Percentiles rank a stretch among this genome's conserved stretches.
Conservation (phyloP, 2,113 vertebrate species). For the Probosciger aterrimus region DNA sequence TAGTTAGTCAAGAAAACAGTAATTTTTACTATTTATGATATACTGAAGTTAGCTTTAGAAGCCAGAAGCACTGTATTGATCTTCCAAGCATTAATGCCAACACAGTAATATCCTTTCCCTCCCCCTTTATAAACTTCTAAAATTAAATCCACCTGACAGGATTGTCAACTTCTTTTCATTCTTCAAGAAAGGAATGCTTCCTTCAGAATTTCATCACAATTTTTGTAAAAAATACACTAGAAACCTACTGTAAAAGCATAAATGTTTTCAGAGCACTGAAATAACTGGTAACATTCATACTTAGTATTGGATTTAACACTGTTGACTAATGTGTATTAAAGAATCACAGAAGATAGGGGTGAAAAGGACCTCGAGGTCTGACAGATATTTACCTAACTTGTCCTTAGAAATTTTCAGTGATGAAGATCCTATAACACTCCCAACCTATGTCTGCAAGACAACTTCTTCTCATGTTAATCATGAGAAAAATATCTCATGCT, state of each 20-base stretch:
- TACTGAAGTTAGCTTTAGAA: not conserved
- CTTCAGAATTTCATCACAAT: not conserved
- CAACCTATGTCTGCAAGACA: not conserved
- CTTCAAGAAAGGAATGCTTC: not conserved
- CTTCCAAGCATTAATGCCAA: not conserved
- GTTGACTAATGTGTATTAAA: not conserved
- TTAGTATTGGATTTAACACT: not conserved
- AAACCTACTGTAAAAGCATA: not conserved
- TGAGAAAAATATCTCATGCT: not conserved
- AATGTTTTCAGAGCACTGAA: not conserved
- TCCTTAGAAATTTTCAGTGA: not conserved
- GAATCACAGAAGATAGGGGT: not conserved
- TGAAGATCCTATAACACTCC: not conserved
- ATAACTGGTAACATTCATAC: not conserved
- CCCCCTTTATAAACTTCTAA: not conserved
- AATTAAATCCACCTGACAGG: not conserved
- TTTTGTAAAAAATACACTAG: not conserved
- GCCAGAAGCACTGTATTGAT: not conserved
- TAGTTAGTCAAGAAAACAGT: not conserved
- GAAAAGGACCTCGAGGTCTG: constrained; percentile 3
- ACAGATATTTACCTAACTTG: not conserved
- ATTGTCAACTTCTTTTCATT: not conserved
- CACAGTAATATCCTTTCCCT: not conserved
- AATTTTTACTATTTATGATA: not conserved
- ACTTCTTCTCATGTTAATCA: not conserved